These are phyloP conservation scores for Ciconia maguari DNA, from an alignment of 2,113 vertebrate species.

Conservation along the genomic window DNA sequence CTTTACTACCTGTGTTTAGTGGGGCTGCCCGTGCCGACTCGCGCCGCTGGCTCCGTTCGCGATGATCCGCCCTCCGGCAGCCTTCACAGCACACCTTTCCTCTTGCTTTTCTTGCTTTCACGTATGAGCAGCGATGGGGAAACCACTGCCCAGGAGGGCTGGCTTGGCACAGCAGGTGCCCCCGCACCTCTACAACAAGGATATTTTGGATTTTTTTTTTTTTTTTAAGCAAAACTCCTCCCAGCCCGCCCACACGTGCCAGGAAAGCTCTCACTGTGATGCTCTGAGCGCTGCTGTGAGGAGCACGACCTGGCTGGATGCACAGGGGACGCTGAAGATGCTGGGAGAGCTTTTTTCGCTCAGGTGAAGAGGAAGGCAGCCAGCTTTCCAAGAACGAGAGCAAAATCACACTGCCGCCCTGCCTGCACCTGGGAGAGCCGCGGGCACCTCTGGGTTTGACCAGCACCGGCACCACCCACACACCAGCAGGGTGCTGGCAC, in stretches of 20 bases:
- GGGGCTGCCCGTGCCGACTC: background rate
- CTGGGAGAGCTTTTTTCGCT: background rate
- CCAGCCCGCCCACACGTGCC: rapidly evolving
- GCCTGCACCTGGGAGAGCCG: background rate
- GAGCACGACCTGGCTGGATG: rapidly evolving
- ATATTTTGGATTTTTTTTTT: background rate
- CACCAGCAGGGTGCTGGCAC: background rate
- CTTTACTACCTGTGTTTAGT: background rate
- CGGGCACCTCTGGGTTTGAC: rapidly evolving
- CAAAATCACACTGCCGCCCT: rapidly evolving
- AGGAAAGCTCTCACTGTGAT: rapidly evolving
- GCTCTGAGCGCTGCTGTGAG: background rate
- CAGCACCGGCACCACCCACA: rapidly evolving
- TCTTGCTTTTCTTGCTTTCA: background rate
- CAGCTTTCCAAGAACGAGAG: background rate
- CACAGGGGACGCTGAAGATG: background rate
- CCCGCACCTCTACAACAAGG: no score
- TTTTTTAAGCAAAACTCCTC: background rate
- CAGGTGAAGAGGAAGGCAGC: background rate
- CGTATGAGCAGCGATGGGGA: rapidly evolving
- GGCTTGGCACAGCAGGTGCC: rapidly evolving
- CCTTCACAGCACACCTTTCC: background rate
- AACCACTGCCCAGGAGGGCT: background rate
- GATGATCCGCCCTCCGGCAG: background rate
- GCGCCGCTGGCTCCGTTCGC: rapidly evolving